Evolutionary conservation across 1,140 invertebrate species (phyloP), one percentile per base, ranked within the genome.

Genomic region (Seison nebaliae): DNA sequence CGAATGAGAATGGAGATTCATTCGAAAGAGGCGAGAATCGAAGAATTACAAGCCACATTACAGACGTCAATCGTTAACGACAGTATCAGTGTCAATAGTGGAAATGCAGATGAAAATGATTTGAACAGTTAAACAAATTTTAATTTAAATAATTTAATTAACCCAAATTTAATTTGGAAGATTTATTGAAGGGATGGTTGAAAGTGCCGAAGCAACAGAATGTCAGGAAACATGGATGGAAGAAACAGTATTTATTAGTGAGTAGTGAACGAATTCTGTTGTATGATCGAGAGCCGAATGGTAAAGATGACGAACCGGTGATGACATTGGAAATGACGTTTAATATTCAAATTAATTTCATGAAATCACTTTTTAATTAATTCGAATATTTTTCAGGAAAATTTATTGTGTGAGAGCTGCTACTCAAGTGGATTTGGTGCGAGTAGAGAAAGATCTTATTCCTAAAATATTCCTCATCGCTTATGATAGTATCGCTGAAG

Each of bases 381-480:
- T 34, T 45, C 17, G 41, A 40, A 50, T 45, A 44, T 42, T 50
- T 65, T 65, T 5, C 63, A 83, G 81, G 57, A 93, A 93, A 72
- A 73, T 96, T 49, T 93, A 91, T 64, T 86, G 94, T 64, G 86
- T 94, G 41, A 70, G 86, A 47, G 76, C 80, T 42, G 86, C 94
- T 34, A 93, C 84, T 36, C 84, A 93, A 63, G 83, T 83, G 49
- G 86, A 96, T 69, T 83, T 93, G 43, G 86, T 91, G 54, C 70
- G 84, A 55, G 86, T 80, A 36, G 81, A 91, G 67, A 77, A 79
- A 57, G 84, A 84, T 72, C 83, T 93, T 68, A 86, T 94, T 62
- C 86, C 86, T 49, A 73, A 81, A 58, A 94, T 96, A 65, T 93
- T 93, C 64, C 43, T 57, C 53, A 50, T 60, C 29, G 44, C 59